Conservation (phyloP, 2,797 vertebrate species). For the Megaceryle alcyon region DNA sequence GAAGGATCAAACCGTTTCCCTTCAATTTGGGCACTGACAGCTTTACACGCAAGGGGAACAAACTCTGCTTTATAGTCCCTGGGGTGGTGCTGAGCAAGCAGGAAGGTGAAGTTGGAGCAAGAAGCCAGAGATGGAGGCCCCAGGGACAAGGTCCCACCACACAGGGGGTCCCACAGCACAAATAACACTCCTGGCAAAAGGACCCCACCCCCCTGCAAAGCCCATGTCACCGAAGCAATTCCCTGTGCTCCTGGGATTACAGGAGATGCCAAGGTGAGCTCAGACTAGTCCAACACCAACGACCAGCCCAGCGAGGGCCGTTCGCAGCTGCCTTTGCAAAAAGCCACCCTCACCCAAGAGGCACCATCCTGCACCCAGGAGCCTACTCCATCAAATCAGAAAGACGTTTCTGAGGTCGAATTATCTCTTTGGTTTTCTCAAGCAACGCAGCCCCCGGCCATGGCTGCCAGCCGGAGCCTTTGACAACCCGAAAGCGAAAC, state of each 20-base stretch:
- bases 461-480: neutral
- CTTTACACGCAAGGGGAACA: slow-evolving; percentile 27
- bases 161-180: neutral
- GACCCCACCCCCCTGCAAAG: neutral
- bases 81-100: neutral
- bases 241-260: fast-evolving
- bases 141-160: fast-evolving
- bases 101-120: neutral
- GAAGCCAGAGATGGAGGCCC: neutral
- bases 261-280: neutral
- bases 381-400: neutral
- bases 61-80: slow-evolving; percentile 7
- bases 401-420: neutral
- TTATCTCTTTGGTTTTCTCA: neutral
- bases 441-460: neutral
- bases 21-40: neutral
- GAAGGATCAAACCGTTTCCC: slow-evolving; percentile 42
- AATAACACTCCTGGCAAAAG: neutral
- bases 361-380: neutral
- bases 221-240: fast-evolving
- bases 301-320: neutral
- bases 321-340: neutral
- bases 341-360: neutral
- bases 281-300: neutral
- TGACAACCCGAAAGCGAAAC: slow-evolving; percentile 19